These are phyloP conservation scores for Zosterops pallidus DNA, from an alignment of 2,113 vertebrate species.

Conservation along the genomic window DNA sequence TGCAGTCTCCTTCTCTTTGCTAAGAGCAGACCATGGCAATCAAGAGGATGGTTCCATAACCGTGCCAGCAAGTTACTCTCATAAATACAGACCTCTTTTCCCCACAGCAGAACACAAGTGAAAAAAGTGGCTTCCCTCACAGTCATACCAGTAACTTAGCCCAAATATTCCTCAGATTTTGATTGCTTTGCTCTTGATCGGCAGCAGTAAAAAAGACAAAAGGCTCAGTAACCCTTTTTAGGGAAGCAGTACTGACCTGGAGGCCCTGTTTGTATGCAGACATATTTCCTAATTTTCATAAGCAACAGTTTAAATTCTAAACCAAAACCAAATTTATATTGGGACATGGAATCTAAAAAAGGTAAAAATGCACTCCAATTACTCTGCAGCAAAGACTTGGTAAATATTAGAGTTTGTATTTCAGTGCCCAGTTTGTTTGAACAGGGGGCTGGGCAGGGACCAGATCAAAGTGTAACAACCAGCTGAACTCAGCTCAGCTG, in stretches of 20 bases:
- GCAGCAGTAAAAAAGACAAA: not conserved
- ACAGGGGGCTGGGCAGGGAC: not conserved
- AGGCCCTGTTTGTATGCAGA: not conserved
- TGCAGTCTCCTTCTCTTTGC: not conserved
- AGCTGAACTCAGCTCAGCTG: not conserved
- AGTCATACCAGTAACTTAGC: not conserved
- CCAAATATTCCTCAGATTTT: not conserved
- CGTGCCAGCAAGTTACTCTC: not conserved
- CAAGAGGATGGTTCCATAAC: not conserved
- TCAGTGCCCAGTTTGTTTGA: not conserved
- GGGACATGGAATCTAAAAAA: not conserved
- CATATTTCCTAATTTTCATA: not conserved
- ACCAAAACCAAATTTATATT: not conserved
- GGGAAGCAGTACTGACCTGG: not conserved
- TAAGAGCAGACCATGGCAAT: not conserved
- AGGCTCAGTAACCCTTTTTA: not conserved
- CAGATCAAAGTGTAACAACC: not conserved
- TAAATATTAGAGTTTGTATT: not conserved
- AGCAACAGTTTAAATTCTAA: not conserved
- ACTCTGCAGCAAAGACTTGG: not conserved
- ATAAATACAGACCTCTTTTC: not conserved
- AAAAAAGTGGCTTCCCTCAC: not conserved
- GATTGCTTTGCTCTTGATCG: not conserved
- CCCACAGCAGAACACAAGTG: not conserved
- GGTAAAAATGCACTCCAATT: not conserved